Conservation (phyloP, 2,113 vertebrate genomes). For the Nothoprocta perdicaria region DNA sequence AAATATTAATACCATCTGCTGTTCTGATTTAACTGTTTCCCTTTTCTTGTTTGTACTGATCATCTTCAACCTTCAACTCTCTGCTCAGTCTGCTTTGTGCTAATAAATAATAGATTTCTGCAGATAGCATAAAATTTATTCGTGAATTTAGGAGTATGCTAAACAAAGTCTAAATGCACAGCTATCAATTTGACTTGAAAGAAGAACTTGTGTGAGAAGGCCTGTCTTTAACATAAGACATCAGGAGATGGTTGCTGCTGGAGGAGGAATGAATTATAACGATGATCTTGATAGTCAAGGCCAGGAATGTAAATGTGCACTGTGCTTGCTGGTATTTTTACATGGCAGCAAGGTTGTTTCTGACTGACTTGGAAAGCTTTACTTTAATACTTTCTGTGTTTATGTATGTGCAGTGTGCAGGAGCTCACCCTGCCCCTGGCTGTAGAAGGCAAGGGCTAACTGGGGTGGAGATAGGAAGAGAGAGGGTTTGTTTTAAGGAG, state of each 20-base stretch:
- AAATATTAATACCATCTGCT: neutral
- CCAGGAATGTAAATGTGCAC: constrained; percentile 4
- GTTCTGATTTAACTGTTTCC: neutral
- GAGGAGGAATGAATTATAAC: constrained; percentile 30
- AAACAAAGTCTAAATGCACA: constrained; percentile 17
- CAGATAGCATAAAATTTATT: neutral
- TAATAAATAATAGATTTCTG: constrained; percentile 35
- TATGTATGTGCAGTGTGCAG: neutral
- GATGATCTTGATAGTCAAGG: constrained; percentile 22
- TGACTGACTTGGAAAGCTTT: constrained; percentile 19
- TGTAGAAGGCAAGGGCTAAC: neutral
- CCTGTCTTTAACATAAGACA: neutral
- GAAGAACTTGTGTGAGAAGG: neutral
- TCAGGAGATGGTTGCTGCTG: neutral
- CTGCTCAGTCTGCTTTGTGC: neutral
- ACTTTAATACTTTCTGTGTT: neutral
- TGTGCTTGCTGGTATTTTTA: constrained; percentile 1
- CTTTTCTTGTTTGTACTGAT: constrained; percentile 2
- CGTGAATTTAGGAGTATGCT: neutral
- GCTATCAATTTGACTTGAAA: constrained; percentile 14
- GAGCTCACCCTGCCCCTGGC: neutral
- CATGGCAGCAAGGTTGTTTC: constrained; percentile 43
- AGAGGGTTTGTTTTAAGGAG: neutral
- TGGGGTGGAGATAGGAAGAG: neutral
- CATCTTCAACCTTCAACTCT: constrained; percentile 46